Percentiles rank a stretch among this genome's conserved stretches.
Conservation (phyloP, 2,888 invertebrate species). For the Rhodophaea formosa region DNA sequence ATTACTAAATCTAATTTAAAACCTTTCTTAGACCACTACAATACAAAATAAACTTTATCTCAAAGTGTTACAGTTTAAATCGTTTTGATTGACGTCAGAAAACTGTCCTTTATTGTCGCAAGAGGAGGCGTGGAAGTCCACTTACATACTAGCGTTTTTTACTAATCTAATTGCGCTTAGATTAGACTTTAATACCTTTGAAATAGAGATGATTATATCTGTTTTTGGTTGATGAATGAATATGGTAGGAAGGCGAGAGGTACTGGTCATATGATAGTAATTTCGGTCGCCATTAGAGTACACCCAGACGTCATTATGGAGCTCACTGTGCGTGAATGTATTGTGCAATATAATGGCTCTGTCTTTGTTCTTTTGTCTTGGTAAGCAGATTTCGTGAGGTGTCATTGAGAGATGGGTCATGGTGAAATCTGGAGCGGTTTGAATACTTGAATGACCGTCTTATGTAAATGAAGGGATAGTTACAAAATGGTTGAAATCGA, state of each 20-base stretch:
- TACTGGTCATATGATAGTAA: conserved; percentile 51
- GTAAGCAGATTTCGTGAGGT: conserved; percentile 51
- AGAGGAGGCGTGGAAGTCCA: conserved; percentile 68
- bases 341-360: conserved; percentile 63
- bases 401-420: conserved; percentile 73
- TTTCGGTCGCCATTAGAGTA: conserved; percentile 60
- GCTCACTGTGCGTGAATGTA: conserved; percentile 62
- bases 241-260: conserved; percentile 37
- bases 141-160: conserved; percentile 34
- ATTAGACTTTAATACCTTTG: conserved; percentile 20
- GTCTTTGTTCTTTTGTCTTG: conserved; percentile 73
- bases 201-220: conserved; percentile 27
- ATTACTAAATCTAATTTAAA: conserved; percentile 30
- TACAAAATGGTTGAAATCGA: not conserved
- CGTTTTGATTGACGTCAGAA: conserved; percentile 36
- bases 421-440: conserved; percentile 51
- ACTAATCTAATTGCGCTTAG: conserved; percentile 9
- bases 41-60: conserved; percentile 3
- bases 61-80: conserved; percentile 22
- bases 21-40: conserved; percentile 22
- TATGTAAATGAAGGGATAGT: conserved; percentile 15
- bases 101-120: conserved; percentile 75
- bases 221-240: conserved; percentile 13
- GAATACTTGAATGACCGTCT: conserved; percentile 3
- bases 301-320: conserved; percentile 56